phyloP scores from a whole-genome alignment of 2,888 invertebrate species.

The Epirrhoe alternata region DNA sequence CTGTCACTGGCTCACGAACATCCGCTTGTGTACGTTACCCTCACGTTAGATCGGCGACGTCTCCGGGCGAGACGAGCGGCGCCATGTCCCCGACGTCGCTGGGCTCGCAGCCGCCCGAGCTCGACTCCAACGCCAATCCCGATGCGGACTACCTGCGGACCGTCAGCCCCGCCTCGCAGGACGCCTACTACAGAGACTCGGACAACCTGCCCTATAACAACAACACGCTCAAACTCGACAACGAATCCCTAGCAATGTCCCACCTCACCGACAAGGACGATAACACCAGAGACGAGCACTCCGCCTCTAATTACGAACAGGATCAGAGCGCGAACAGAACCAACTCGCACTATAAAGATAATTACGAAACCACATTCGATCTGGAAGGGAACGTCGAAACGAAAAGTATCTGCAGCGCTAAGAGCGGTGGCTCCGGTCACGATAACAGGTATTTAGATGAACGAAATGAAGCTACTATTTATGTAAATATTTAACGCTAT shows the following conservation, averaged over 20 bases:
- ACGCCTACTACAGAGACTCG: slow-evolving; percentile 84
- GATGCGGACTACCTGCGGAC: slow-evolving; percentile 72
- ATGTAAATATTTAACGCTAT: background rate
- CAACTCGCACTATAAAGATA: slow-evolving; percentile 86
- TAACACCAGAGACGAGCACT: slow-evolving; percentile 67
- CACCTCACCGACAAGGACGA: slow-evolving; percentile 78
- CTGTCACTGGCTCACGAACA: slow-evolving; percentile 82
- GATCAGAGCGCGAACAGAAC: slow-evolving; percentile 66
- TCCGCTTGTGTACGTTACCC: slow-evolving; percentile 78
- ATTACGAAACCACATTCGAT: slow-evolving; percentile 94
- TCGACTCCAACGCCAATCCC: slow-evolving; percentile 66
- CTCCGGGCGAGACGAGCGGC: slow-evolving; percentile 72
- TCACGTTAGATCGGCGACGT: slow-evolving; percentile 80
- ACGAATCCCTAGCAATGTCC: slow-evolving; percentile 77
- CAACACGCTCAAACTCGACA: slow-evolving; percentile 79
- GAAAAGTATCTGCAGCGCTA: slow-evolving; percentile 93
- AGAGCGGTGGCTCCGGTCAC: slow-evolving; percentile 91
- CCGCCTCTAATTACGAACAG: slow-evolving; percentile 68
- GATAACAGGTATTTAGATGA: slow-evolving; percentile 88
- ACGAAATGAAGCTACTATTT: slow-evolving; percentile 3
- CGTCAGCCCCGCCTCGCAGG: slow-evolving; percentile 81
- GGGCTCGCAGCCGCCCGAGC: slow-evolving; percentile 62
- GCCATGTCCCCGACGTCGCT: slow-evolving; percentile 78
- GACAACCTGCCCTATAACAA: slow-evolving; percentile 74
- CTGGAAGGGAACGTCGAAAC: slow-evolving; percentile 97